These are phyloP conservation scores for Standfussiana lucernea DNA, from an alignment of 2,888 invertebrate genomes.

Conservation along the genomic window DNA sequence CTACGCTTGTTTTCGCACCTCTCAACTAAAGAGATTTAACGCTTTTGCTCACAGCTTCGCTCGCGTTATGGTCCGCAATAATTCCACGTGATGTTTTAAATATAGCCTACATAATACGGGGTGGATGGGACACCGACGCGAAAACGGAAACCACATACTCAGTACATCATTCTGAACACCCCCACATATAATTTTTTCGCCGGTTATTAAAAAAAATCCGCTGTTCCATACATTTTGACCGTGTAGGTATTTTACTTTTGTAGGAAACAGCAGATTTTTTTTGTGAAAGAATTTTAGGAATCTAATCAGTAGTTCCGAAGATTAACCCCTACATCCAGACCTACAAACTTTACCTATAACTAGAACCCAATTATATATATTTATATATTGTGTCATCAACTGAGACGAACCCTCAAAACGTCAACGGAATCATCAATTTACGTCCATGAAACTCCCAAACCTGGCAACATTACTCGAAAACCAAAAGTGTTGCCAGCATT, in stretches of 20 bases:
- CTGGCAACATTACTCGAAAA: constrained; percentile 18
- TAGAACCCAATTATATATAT: background rate
- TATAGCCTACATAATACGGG: too few species aligned
- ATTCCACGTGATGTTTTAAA: background rate
- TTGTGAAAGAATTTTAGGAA: background rate
- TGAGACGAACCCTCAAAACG: background rate
- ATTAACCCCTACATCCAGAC: background rate
- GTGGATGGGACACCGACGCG: too few species aligned
- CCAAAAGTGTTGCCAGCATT: constrained; percentile 26
- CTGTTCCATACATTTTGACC: too few species aligned
- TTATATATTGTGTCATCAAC: constrained; percentile 10
- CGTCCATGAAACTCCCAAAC: constrained; percentile 7
- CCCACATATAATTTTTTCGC: too few species aligned
- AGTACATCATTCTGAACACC: too few species aligned
- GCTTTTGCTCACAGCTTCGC: background rate
- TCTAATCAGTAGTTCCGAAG: background rate
- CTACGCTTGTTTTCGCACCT: background rate
- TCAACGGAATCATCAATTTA: constrained; percentile 46
- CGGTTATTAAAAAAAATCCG: too few species aligned
- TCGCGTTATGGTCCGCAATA: background rate
- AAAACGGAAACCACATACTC: too few species aligned
- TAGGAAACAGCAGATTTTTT: too few species aligned
- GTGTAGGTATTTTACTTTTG: too few species aligned
- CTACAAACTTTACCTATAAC: background rate
- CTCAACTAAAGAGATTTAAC: background rate